These are phyloP conservation scores for Parazoanthus darwini DNA, from an alignment of 92 coral and sea anemone species.

Conservation along the genomic window DNA sequence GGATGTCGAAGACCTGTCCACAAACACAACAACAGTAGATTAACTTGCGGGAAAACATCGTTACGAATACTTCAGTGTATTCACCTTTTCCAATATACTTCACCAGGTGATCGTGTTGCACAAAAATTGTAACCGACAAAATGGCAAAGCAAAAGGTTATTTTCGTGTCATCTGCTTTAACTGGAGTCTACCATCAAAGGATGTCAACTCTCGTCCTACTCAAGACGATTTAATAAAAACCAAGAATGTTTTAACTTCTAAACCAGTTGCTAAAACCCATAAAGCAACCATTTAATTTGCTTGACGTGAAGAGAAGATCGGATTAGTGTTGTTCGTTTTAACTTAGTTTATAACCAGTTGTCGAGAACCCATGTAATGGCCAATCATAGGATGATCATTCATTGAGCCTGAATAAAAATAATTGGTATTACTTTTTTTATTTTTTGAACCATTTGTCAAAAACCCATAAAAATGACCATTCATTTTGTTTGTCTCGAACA, in stretches of 20 bases:
- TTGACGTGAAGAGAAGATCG: neutral
- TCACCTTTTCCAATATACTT: neutral
- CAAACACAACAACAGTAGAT: neutral
- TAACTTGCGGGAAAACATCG: neutral
- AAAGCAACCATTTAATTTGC: neutral
- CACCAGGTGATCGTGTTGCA: neutral
- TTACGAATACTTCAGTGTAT: no score
- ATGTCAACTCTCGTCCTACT: no score
- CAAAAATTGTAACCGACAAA: neutral
- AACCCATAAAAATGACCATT: neutral
- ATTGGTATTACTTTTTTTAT: neutral
- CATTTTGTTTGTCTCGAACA: neutral
- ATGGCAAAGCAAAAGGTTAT: no score
- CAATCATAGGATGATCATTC: neutral
- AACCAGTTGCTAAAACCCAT: neutral
- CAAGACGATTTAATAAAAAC: neutral
- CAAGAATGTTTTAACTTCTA: neutral
- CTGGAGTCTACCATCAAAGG: no score
- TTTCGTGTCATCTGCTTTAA: no score
- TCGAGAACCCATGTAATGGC: neutral
- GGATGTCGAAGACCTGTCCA: slow-evolving; percentile 90
- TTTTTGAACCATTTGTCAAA: neutral
- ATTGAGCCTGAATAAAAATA: neutral
- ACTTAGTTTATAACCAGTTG: neutral
- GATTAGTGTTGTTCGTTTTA: neutral